These are phyloP conservation scores for Saccostrea cuccullata DNA, from an alignment of 1,140 invertebrate genomes.

Conservation along the genomic window DNA sequence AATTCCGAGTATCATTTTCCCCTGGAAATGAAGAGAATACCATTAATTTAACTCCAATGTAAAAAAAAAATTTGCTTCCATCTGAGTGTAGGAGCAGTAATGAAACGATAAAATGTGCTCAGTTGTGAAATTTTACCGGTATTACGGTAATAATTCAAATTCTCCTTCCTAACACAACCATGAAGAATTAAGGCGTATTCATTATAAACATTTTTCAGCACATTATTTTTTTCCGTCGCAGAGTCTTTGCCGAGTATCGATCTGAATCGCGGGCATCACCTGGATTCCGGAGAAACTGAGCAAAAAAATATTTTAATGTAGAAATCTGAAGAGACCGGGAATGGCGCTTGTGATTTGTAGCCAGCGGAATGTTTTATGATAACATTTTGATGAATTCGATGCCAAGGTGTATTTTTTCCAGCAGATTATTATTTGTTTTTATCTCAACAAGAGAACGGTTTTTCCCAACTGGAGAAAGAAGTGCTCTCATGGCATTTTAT, in stretches of 20 bases:
- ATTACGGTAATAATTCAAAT: neutral
- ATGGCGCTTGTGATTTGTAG: constrained; percentile 3
- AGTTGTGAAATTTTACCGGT: neutral
- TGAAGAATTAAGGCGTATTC: neutral
- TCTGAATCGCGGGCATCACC: neutral
- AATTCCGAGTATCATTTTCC: neutral
- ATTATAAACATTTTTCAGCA: constrained; percentile 18
- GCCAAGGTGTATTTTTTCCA: neutral
- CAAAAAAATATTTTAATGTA: constrained; percentile 5
- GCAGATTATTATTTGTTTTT: neutral
- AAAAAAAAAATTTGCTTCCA: neutral
- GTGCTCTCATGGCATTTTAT: no score
- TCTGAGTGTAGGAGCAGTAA: neutral
- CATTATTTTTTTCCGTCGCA: neutral
- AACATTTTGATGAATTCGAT: constrained; percentile 1
- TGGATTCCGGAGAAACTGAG: constrained; percentile 10
- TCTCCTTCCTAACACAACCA: neutral
- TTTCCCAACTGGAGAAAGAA: no score
- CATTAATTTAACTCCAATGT: neutral
- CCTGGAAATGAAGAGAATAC: neutral
- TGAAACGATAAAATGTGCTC: neutral
- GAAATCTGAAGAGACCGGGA: neutral
- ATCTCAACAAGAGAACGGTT: neutral
- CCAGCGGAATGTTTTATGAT: constrained; percentile 4
- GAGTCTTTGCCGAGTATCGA: constrained; percentile 12